Evolutionary conservation across 2,797 vertebrate genomes (phyloP).

Genomic region (Hafferia zeledoni): DNA sequence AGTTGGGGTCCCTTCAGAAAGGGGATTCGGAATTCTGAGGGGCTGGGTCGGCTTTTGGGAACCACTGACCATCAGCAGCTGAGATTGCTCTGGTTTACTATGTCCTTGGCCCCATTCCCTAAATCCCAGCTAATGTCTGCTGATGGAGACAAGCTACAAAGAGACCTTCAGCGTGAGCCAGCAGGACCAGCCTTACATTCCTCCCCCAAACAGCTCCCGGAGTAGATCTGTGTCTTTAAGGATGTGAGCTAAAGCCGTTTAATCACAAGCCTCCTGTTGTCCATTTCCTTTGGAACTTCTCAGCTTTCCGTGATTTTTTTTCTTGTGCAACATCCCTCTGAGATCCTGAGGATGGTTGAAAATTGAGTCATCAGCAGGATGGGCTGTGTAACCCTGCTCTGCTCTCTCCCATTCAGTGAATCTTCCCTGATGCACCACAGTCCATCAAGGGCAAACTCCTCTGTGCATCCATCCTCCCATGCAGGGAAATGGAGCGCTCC

Average conservation of each 20-base stretch:
- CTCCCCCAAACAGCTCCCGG: background rate
- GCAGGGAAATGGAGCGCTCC: accelerated
- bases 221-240: background rate
- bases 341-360: background rate
- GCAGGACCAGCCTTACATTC: background rate
- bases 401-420: accelerated
- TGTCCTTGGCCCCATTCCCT: background rate
- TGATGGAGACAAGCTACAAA: background rate
- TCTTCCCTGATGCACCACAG: accelerated
- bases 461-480: background rate
- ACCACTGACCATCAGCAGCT: accelerated
- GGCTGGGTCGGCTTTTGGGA: background rate
- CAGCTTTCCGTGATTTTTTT: background rate
- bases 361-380: background rate
- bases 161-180: background rate
- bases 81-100: background rate
- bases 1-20: background rate
- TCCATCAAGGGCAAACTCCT: accelerated
- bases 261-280: background rate
- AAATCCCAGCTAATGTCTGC: background rate
- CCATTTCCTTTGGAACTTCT: background rate
- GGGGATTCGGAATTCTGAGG: background rate
- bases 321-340: background rate
- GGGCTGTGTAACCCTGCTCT: background rate
- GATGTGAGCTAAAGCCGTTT: background rate